These are phyloP conservation scores for Gallirallus australis DNA, from an alignment of 2,797 vertebrate species.

Conservation along the genomic window DNA sequence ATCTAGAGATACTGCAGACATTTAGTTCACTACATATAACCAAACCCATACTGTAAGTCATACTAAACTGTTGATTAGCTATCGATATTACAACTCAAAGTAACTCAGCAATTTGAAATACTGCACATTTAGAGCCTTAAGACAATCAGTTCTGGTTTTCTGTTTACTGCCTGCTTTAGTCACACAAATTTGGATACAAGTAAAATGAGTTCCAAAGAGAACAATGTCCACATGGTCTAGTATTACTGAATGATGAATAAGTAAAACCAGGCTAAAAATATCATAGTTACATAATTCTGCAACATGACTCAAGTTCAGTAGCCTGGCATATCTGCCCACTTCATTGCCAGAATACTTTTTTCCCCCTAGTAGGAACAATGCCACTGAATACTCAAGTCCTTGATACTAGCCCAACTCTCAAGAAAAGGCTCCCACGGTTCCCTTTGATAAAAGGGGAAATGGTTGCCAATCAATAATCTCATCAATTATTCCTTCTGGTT, in stretches of 20 bases:
- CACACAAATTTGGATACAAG: not conserved
- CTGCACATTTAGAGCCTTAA: not conserved
- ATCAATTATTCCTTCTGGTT: not conserved
- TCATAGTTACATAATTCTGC: not conserved
- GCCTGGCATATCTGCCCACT: not conserved
- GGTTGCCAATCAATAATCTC: not conserved
- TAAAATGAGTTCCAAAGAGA: not conserved
- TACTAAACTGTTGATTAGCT: not conserved
- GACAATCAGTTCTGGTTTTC: not conserved
- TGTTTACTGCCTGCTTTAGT: not conserved
- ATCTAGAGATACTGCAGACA: not conserved
- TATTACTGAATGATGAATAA: slow-evolving; percentile 6
- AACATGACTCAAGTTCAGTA: not conserved
- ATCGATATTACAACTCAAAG: not conserved
- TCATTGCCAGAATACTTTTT: not conserved
- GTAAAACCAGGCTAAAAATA: slow-evolving; percentile 41
- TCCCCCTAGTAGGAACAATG: not conserved
- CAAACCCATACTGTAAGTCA: not conserved
- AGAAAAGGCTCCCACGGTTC: fast-evolving
- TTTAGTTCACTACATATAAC: not conserved
- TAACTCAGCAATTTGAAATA: not conserved
- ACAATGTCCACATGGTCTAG: not conserved
- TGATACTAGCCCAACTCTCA: not conserved
- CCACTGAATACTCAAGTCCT: not conserved
- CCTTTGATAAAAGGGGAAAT: not conserved